Percentiles rank a stretch among this genome's conserved stretches.
Conservation (phyloP, 2,797 vertebrate species). For the Dermochelys coriacea region DNA sequence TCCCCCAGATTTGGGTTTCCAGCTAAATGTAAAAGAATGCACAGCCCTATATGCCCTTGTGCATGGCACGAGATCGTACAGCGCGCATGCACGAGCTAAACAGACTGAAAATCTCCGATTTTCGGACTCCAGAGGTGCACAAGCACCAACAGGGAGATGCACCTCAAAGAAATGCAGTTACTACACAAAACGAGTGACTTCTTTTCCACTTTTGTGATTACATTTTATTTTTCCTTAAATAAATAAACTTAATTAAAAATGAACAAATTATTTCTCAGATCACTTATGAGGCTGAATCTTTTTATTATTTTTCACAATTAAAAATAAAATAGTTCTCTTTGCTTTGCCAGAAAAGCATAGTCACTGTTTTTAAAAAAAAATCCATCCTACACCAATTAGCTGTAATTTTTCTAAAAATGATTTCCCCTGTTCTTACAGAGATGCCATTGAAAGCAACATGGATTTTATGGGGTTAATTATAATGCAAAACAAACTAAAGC, state of each 20-base stretch:
- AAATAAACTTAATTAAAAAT: neutral
- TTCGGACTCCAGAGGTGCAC: too few relatives aligned
- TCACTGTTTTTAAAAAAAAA: too few relatives aligned
- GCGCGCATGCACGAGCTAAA: neutral
- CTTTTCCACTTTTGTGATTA: neutral
- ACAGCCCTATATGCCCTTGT: neutral
- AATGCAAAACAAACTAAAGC: slow-evolving; percentile 99
- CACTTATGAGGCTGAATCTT: neutral
- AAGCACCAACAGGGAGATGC: neutral
- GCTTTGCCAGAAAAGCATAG: neutral
- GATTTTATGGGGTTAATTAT: slow-evolving; percentile 96
- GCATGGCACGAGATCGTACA: neutral
- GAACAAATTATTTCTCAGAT: neutral
- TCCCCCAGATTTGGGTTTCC: too few relatives aligned
- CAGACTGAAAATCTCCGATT: neutral
- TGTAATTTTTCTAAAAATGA: slow-evolving; percentile 24
- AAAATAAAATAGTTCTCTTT: neutral
- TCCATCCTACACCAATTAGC: neutral
- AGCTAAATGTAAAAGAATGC: too few relatives aligned
- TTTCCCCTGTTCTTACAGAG: slow-evolving; percentile 81
- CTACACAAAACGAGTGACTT: neutral
- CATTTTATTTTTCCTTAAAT: neutral
- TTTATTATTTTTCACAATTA: neutral
- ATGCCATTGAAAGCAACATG: slow-evolving; percentile 95
- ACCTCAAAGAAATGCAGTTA: neutral